These are phyloP conservation scores for Potamilus streckersoni DNA, from an alignment of 1,140 invertebrate genomes.

Conservation along the genomic window DNA sequence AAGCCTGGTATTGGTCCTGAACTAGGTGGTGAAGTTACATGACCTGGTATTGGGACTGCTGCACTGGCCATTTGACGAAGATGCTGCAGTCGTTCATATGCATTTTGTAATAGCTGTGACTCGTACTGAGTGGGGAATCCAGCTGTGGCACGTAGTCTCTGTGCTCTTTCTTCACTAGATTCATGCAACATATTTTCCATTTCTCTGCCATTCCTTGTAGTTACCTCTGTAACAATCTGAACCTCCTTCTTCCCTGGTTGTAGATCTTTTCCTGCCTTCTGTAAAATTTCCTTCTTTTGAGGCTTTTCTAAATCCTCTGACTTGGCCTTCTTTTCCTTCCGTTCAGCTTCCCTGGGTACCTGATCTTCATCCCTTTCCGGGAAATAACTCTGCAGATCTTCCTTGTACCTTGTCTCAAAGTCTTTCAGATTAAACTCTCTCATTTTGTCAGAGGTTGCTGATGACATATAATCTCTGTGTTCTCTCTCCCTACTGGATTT, in stretches of 20 bases:
- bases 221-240: background rate
- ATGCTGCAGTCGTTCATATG: slow-evolving; percentile 15
- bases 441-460: too few species aligned
- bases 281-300: background rate
- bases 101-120: slow-evolving; percentile 16
- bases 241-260: background rate
- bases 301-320: background rate
- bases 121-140: slow-evolving; percentile 1
- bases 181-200: background rate
- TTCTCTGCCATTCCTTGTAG: background rate
- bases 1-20: slow-evolving; percentile 48
- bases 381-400: too few species aligned
- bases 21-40: slow-evolving; percentile 23
- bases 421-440: too few species aligned
- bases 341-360: too few species aligned
- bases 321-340: too few species aligned
- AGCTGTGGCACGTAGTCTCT: slow-evolving; percentile 1
- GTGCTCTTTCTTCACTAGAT: background rate
- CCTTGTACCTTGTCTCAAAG: too few species aligned
- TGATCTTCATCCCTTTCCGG: too few species aligned
- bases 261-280: background rate
- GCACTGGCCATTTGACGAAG: background rate
- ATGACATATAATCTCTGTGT: too few species aligned
- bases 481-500: too few species aligned
- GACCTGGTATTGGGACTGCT: slow-evolving; percentile 5